Percentiles rank a stretch among this genome's conserved stretches.
Evolutionary conservation across 2,797 vertebrate genomes (phyloP).

Genomic region (Pangasius djambal): DNA sequence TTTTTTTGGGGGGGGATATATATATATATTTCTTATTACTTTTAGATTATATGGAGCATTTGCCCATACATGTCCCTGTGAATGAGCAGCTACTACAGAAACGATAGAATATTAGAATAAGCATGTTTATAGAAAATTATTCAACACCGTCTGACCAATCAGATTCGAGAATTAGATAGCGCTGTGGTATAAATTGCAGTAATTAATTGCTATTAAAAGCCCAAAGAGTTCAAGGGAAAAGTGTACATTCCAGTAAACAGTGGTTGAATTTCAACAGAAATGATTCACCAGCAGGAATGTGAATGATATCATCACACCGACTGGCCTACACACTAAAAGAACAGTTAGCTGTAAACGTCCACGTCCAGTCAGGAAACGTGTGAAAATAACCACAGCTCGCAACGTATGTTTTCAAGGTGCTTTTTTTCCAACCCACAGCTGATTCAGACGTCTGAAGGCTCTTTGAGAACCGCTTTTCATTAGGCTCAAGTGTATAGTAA

Average conservation of each 20-base stretch:
- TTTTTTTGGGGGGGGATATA: too few species aligned
- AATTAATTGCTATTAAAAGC: neutral
- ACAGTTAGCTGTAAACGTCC: neutral
- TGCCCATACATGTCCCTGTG: neutral
- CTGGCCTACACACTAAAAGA: conserved; percentile 22
- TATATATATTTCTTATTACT: neutral
- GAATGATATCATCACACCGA: conserved; percentile 26
- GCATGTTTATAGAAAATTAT: neutral
- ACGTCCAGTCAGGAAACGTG: conserved; percentile 21
- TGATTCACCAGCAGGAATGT: conserved; percentile 46
- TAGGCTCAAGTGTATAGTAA: neutral
- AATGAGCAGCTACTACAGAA: neutral
- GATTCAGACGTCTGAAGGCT: conserved; percentile 24
- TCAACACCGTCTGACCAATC: neutral
- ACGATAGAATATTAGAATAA: neutral
- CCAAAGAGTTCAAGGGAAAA: conserved; percentile 19
- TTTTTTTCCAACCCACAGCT: conserved; percentile 10
- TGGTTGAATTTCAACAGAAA: conserved; percentile 43
- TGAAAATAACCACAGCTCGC: neutral
- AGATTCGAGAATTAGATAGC: neutral
- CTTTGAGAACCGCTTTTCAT: neutral
- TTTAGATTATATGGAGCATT: neutral
- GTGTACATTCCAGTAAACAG: conserved; percentile 40
- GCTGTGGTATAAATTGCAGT: neutral
- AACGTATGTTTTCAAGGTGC: neutral